phyloP scores from a whole-genome alignment of 2,797 vertebrate species.

The Mareca strepera region DNA sequence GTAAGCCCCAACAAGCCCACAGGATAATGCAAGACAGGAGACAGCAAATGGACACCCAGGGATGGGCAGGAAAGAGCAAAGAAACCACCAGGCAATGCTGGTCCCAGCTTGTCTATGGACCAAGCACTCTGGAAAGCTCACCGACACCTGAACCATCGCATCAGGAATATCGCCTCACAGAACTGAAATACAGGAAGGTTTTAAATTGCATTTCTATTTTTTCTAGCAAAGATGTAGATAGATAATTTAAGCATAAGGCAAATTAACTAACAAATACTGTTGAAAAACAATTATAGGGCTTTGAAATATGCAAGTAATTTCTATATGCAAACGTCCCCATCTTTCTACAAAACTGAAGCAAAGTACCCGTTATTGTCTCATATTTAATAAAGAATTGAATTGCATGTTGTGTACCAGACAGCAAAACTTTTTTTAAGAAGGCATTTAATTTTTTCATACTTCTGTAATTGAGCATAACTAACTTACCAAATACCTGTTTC shows the following conservation, averaged over 20 bases:
- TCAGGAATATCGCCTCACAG: not conserved
- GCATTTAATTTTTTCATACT: not conserved
- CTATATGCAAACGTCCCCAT: not conserved
- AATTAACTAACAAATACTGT: not conserved
- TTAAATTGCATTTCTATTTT: fast-evolving
- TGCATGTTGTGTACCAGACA: not conserved
- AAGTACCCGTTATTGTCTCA: not conserved
- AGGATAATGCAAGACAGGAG: not conserved
- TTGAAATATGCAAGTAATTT: not conserved
- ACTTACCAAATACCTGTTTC: not conserved
- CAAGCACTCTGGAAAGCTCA: fast-evolving
- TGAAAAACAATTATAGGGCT: not conserved
- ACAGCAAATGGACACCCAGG: fast-evolving
- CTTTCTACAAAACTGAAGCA: not conserved
- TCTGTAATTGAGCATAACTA: not conserved
- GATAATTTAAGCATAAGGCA: not conserved
- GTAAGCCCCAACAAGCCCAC: not conserved
- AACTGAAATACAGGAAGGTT: not conserved
- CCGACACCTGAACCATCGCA: not conserved
- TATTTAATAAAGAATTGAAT: not conserved
- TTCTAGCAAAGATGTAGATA: not conserved
- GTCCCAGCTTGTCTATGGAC: fast-evolving
- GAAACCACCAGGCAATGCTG: not conserved
- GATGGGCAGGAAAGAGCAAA: not conserved
- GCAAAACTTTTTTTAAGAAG: not conserved